Conservation (phyloP, 2,113 vertebrate genomes). For the Serilophus lunatus region DNA sequence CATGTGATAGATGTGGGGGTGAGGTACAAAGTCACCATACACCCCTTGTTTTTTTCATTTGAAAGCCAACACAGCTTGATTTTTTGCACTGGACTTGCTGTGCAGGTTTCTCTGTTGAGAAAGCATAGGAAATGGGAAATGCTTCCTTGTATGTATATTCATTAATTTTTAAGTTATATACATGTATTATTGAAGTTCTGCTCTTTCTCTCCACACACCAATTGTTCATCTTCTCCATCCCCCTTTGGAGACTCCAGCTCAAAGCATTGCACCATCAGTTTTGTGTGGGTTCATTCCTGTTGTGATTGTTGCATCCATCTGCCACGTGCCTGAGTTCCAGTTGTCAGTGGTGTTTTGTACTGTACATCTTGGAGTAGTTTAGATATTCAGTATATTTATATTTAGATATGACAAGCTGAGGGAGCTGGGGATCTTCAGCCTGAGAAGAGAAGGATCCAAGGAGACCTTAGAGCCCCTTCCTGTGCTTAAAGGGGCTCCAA, state of each 20-base stretch:
- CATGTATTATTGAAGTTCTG: background rate
- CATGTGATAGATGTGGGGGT: accelerated
- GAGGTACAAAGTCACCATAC: background rate
- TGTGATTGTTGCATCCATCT: background rate
- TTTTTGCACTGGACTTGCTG: accelerated
- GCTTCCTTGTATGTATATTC: background rate
- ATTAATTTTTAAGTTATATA: background rate
- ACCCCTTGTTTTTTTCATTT: background rate
- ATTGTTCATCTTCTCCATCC: background rate
- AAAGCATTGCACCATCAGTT: background rate
- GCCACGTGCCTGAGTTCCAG: background rate
- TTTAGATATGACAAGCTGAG: background rate
- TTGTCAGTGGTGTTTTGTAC: background rate
- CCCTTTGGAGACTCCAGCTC: background rate
- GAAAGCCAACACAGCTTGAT: background rate
- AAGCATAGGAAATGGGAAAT: background rate
- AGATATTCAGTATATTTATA: background rate
- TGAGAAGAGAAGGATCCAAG: background rate
- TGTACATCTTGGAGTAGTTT: background rate
- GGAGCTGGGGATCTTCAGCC: background rate
- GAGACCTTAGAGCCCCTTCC: background rate
- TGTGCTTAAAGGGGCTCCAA: accelerated
- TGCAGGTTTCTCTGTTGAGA: background rate
- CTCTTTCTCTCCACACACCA: background rate
- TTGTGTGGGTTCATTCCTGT: background rate